These are phyloP conservation scores for Chlorodrepanis virens DNA, from an alignment of 2,113 vertebrate genomes.

Conservation along the genomic window DNA sequence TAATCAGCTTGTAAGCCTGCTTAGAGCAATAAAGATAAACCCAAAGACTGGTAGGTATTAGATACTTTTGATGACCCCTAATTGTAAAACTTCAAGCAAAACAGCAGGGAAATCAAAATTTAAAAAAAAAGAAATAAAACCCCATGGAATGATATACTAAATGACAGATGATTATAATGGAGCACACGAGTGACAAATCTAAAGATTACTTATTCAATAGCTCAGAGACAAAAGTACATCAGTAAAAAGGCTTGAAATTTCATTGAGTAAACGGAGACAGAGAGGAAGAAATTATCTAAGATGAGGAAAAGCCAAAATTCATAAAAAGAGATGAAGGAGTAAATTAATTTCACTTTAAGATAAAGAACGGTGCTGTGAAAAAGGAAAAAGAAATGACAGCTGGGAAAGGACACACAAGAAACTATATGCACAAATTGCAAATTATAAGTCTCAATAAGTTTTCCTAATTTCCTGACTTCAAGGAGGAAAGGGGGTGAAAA, in stretches of 20 bases:
- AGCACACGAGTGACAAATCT: not conserved
- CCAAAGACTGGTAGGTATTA: not conserved
- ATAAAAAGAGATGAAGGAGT: not conserved
- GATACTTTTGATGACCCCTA: not conserved
- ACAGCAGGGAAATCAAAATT: not conserved
- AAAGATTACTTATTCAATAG: not conserved
- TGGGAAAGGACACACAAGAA: not conserved
- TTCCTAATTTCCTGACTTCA: slow-evolving; percentile 13
- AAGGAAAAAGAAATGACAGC: slow-evolving; percentile 30
- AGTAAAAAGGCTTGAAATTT: not conserved
- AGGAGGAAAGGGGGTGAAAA: not conserved
- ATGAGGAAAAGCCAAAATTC: not conserved
- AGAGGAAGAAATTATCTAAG: not conserved
- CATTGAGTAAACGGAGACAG: not conserved
- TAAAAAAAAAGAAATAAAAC: not conserved
- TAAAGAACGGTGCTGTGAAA: not conserved
- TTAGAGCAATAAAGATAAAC: slow-evolving; percentile 34
- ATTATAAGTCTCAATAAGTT: not conserved
- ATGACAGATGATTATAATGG: not conserved
- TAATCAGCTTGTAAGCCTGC: not conserved
- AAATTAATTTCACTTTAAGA: slow-evolving; percentile 31
- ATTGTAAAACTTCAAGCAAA: not conserved
- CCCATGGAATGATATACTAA: not conserved
- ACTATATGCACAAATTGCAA: not conserved
- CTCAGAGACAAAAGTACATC: not conserved